Base-by-base conservation (phyloP, 2,113 vertebrate species). In the Lophochroa leadbeateri region DNA sequence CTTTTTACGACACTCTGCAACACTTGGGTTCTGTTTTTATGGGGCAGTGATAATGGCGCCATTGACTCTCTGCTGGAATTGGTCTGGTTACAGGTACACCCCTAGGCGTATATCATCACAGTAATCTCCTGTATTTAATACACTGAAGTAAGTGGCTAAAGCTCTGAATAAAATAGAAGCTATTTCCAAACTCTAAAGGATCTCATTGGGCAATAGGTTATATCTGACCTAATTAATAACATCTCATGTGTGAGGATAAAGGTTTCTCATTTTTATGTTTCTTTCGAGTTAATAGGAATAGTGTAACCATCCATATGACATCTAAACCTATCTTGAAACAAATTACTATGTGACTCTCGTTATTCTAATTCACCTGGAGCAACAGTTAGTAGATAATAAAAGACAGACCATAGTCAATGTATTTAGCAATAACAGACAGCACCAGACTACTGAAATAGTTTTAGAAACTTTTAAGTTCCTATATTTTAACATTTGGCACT, bases 1-100 rank as follows among this genome's bases (percentile, higher is more conserved):
- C 29, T 65, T 69, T 63, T 76, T 28, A 52, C 19, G 8, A n/a
- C 11, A 6, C 2, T 65, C 20, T 76, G 28, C 65, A 94, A 21
- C 3, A 3, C 10, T 6, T 44, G 31, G 4, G 8, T 57, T 84
- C 33, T 0, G 1, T 58, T 86, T 70, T 78, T 35, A 12, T 60
- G 64, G 33, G 9, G 24, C 57, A 70, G 11, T 74, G 23, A 41
- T n/a, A 37, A 69, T 7, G 53, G 6, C 29, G 29, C 20, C 57
- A 35, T 24, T 21, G 57, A 27, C 12, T 18, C 8, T 44, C 47
- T 81, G 28, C 44, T 78, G 53, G 64, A 67, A 78, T 1, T 47
- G 18, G 10, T 33, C 0, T 0, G 27, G 25, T 71, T 35, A 24
- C 0, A 1, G 27, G 74, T 12, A 64, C 43, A 24, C 23, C 50